Base-by-base conservation (phyloP, 2,797 vertebrate species). In the Simalia tracyae region DNA sequence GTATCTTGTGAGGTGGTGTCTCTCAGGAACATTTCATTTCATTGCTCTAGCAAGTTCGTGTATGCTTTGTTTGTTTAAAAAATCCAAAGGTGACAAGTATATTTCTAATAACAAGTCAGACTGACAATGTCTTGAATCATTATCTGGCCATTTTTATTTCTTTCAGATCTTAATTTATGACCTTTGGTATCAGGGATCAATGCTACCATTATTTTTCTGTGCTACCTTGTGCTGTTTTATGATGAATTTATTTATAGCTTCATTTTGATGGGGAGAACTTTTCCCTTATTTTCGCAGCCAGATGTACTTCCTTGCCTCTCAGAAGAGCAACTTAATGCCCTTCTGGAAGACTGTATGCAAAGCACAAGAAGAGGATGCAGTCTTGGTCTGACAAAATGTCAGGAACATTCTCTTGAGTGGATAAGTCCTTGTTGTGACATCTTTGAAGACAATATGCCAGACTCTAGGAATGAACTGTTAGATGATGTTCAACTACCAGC, bases 311-410 rank as follows among this genome's bases (percentile, higher is more conserved):
- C 0, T 6, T 95, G 91, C 95, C 95, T 98, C 50, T 97, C 97
- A 81, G 97, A 98, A 95, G 97, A 98, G 93, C 98, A 98, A 96
- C 95, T 99, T 91, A 98, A 96, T 86, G 94, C 91, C 95, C 98
- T 99, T 96, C 96, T 99, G 97, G 97, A 98, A 93, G 97, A 98
- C 95, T 98, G 98, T 95, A 96, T 98, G 93, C 96, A 97, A 94
- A 93, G 95, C 88, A 95, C 96, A 95, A 97, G 96, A 93, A 96
- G 97, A 96, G 94, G 90, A 92, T 93, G 94, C 64, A 89, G 90
- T 91, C 94, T 96, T 93, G 66, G 94, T 93, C 94, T 94, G 94
- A 93, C 93, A 91, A 94, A 93, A 92, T 95, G 91, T 95, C 95
- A 96, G 95, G 97, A 95, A 96, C 95, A 94, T 95, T 96, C 95